phyloP scores from a whole-genome alignment of 92 coral and sea anemone genomes.

The Palythoa grandis region DNA sequence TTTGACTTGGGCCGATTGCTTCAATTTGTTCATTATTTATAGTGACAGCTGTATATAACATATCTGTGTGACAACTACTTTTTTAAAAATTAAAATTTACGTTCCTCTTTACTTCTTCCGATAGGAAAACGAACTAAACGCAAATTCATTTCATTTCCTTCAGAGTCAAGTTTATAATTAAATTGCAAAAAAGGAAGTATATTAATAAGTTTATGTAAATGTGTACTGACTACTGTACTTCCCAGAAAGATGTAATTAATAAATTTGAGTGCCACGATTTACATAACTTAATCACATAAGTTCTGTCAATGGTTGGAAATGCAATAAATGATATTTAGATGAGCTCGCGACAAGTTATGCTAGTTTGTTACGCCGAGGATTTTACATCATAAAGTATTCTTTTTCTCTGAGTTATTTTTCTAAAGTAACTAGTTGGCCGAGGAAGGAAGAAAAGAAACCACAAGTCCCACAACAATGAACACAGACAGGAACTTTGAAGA shows the following conservation, averaged over 20 bases:
- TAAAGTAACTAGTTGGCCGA: background rate
- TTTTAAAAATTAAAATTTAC: background rate
- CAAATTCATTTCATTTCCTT: background rate
- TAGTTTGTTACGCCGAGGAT: background rate
- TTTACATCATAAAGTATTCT: background rate
- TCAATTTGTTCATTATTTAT: background rate
- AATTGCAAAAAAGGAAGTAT: background rate
- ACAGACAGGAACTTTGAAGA: conserved; percentile 1
- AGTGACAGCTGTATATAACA: background rate
- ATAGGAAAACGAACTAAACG: background rate
- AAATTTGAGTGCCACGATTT: conserved; percentile 4
- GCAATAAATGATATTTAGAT: background rate
- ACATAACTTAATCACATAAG: no score
- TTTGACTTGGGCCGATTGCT: background rate
- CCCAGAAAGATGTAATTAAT: background rate
- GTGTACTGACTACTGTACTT: background rate
- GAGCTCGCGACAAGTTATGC: background rate
- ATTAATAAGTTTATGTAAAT: background rate
- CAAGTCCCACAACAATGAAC: background rate
- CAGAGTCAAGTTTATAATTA: background rate
- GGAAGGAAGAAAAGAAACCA: background rate
- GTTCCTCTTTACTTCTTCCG: background rate
- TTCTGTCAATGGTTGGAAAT: background rate
- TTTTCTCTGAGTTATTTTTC: background rate
- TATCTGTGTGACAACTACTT: background rate